Evolutionary conservation across 2,113 vertebrate genomes (phyloP).

Genomic region (Passer montanus): DNA sequence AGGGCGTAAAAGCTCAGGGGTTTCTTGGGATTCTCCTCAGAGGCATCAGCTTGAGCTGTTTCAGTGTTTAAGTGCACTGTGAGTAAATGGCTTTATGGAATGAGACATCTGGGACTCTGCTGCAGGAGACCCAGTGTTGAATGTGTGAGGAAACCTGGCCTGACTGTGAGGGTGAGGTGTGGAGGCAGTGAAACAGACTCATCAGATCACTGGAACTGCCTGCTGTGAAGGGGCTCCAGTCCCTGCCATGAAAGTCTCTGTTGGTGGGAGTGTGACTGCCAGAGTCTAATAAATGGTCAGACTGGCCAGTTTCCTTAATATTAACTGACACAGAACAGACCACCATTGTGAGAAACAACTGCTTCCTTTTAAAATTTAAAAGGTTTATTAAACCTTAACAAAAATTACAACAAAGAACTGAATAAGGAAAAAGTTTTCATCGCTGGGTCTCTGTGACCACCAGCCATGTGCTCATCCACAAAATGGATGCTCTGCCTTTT

Average conservation of each 20-base stretch:
- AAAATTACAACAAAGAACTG: not conserved
- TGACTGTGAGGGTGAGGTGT: not conserved
- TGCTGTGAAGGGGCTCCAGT: not conserved
- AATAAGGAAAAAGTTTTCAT: not conserved
- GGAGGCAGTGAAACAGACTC: not conserved
- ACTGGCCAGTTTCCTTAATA: not conserved
- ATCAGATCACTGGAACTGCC: not conserved
- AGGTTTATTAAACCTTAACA: not conserved
- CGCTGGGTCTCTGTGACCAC: not conserved
- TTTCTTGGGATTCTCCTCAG: not conserved
- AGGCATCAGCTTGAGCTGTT: not conserved
- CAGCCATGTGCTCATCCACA: not conserved
- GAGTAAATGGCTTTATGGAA: no score
- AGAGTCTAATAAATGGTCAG: not conserved
- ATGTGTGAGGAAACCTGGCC: not conserved
- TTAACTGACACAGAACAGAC: not conserved
- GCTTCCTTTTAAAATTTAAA: not conserved
- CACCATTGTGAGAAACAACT: not conserved
- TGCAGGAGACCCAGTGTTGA: accelerated
- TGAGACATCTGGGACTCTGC: accelerated
- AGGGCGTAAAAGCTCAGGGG: not conserved
- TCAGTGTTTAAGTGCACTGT: not conserved
- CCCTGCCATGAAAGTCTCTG: not conserved
- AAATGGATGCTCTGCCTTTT: not conserved
- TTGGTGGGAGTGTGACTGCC: not conserved